Base-by-base conservation (phyloP, 2,113 vertebrate genomes). In the Eulemur rufifrons region DNA sequence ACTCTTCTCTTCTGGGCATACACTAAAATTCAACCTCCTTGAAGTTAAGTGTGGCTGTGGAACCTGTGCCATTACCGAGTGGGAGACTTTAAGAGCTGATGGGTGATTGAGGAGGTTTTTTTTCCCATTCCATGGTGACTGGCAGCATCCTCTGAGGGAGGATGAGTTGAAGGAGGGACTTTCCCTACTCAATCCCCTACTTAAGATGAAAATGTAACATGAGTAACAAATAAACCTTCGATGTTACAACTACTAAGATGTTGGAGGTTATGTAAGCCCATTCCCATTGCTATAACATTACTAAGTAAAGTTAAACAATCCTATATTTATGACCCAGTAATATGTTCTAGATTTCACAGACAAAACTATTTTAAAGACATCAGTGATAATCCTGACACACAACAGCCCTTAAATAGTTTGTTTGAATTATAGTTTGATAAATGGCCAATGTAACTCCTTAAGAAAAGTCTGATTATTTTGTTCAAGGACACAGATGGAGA, bases 401-500 rank as follows among this genome's bases (percentile, higher is more conserved):
- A 68, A 12, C 3, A 56, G 8, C 14, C n/a, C 14, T 69, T 84
- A 56, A 87, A 81, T 86, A 69, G 27, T 1, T 80, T 94, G 27
- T 1, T 80, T 94, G 56, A 89, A 64, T 71, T 12, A 81, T 86
- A 90, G 84, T 96, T 89, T 96, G 77, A 56, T 91, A 69, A 86
- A 27, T 68, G 6, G 3, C 50, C 39, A 95, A 64, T 39, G 74
- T 71, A 86, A 81, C 32, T 87, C 37, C 7, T 89, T 81, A 80
- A 91, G 76, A 91, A 85, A 86, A 82, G 10, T 82, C 6, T 74
- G 29, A 84, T 86, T 88, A 88, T 88, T 50, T 94, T 86, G 45
- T 82, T 29, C 20, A 81, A 61, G 54, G 52, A 93, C 37, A 86
- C 45, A 52, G 17, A 69, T 52, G 15, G 50, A 91, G 74, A 81